A percentile compares a stretch with the other conserved stretches of the same genome.
phyloP scores from a whole-genome alignment of 2,797 vertebrate species.

The Sebastes minor region DNA sequence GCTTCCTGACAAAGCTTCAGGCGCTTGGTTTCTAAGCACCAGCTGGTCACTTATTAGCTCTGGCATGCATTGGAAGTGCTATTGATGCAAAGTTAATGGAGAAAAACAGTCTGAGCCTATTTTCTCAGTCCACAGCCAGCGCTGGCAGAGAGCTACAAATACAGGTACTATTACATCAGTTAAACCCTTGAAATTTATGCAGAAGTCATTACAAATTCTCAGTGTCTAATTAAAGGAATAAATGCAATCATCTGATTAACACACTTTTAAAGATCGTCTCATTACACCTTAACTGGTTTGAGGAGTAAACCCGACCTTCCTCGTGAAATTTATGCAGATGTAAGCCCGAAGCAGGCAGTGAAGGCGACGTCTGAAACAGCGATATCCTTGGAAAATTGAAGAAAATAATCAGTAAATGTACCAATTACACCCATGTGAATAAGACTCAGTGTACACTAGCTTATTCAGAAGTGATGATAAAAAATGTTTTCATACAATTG shows the following conservation, averaged over 20 bases:
- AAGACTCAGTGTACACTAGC: background rate
- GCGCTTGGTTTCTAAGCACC: slow-evolving; percentile 46
- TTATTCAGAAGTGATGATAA: background rate
- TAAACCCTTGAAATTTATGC: slow-evolving; percentile 9
- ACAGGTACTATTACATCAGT: background rate
- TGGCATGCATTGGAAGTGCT: slow-evolving; percentile 56
- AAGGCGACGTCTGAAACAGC: background rate
- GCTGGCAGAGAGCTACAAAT: slow-evolving; percentile 6
- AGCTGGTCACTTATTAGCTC: slow-evolving; percentile 70
- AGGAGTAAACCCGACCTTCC: background rate
- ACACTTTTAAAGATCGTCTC: background rate
- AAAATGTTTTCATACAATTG: background rate
- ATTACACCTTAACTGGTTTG: background rate
- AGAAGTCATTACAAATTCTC: background rate
- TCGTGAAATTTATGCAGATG: background rate
- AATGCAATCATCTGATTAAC: background rate
- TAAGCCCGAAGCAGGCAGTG: background rate
- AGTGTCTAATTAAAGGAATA: background rate
- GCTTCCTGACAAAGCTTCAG: slow-evolving; percentile 54
- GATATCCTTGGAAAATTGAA: background rate
- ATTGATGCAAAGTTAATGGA: slow-evolving; percentile 60
- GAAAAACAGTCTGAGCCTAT: slow-evolving; percentile 46
- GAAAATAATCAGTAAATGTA: background rate
- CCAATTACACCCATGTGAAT: background rate
- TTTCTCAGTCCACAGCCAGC: slow-evolving; percentile 11